Base-by-base conservation (phyloP, 1,140 invertebrate genomes). In the Lethrus apterus region DNA sequence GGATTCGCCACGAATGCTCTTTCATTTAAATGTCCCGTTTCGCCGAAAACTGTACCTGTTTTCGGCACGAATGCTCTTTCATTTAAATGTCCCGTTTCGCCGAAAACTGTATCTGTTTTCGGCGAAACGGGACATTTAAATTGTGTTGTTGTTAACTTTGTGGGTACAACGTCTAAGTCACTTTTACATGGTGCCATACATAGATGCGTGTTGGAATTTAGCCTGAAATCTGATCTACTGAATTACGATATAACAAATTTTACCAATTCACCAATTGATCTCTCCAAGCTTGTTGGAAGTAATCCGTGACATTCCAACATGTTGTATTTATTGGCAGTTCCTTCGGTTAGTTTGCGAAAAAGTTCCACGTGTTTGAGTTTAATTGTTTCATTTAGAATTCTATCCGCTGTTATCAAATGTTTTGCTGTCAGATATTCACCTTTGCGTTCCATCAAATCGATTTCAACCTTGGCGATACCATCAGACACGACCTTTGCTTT, bases 261-360 rank as follows among this genome's bases (percentile, higher is more conserved):
- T n/a, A n/a, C n/a, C n/a, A n/a, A 38, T 9, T 26, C 43, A 52
- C 51, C 51, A 7, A 53, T 30, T 26, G 30, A 23, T 17, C 34
- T 44, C 21, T 46, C 30, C 0, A 43, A 15, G 35, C 14, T 42
- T 4, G 24, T 20, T 4, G 56, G 58, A 10, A 56, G 46, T 3
- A 60, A 19, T 44, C 57, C 52, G 17, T 35, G 10, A 14, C 40
- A 26, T 23, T 56, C 32, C 14, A 60, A 30, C 11, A 60, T 34
- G 3, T 45, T 47, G 42, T 47, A 58, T 35, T 51, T 43, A 2
- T 35, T 3, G n/a, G 23, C 44, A 13, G 11, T 24, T 11, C 5
- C 17, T 13, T 30, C 10, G 11, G 41, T 11, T 7, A 58, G 23
- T 11, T 44, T 17, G 1, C 20, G 20, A 30, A 56, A 56, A 10